A percentile compares a stretch with the other conserved stretches of the same genome.
These are phyloP conservation scores for Engystomops pustulosus DNA, from an alignment of 2,113 vertebrate species.

Conservation along the genomic window DNA sequence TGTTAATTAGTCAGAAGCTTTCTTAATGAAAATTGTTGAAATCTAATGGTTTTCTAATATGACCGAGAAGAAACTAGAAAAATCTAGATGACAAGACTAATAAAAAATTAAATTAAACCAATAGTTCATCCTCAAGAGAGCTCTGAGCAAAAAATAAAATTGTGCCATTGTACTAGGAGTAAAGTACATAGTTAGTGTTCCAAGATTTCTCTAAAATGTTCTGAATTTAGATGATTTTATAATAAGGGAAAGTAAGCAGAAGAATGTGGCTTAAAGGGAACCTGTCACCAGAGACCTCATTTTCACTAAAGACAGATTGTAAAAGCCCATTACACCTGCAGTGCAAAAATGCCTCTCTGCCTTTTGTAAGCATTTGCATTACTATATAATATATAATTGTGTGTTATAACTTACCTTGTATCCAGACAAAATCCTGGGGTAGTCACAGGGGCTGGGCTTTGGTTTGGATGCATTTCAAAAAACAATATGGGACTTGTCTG, in stretches of 20 bases:
- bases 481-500: too few species aligned
- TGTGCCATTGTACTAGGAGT: neutral
- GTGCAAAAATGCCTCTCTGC: too few species aligned
- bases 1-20: constrained; percentile 43
- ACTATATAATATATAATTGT: too few species aligned
- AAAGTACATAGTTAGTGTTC: neutral
- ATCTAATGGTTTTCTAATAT: constrained; percentile 18
- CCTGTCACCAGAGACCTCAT: too few species aligned
- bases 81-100: constrained; percentile 15
- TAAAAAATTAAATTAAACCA: constrained; percentile 39
- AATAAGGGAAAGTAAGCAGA: neutral
- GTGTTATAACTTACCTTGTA: too few species aligned
- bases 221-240: neutral
- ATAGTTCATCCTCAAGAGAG: constrained; percentile 15
- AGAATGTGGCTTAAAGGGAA: too few species aligned
- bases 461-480: too few species aligned
- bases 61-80: constrained; percentile 2
- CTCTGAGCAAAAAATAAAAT: constrained; percentile 16
- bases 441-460: too few species aligned
- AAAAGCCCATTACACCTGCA: too few species aligned
- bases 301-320: too few species aligned
- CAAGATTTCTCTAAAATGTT: neutral
- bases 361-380: too few species aligned
- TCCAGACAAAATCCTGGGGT: too few species aligned
- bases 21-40: constrained; percentile 46